Percentiles rank a stretch among this genome's conserved stretches.
These are phyloP conservation scores for Netelia virgata DNA, from an alignment of 2,888 invertebrate species.

Conservation along the genomic window DNA sequence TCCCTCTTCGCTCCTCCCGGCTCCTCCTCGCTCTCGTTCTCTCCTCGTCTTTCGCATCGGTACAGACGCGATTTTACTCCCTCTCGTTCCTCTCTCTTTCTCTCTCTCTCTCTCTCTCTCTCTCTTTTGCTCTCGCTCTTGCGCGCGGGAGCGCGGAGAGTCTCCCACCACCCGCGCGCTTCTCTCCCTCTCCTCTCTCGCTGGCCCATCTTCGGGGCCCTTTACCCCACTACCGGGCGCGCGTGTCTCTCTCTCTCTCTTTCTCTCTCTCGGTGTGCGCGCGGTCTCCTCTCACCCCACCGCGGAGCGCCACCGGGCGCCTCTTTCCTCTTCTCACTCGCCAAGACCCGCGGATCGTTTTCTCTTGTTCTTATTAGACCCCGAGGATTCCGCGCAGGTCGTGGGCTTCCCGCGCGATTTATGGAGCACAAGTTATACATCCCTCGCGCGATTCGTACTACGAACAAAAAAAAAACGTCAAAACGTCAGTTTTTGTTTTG, in stretches of 20 bases:
- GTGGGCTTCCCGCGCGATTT: slow-evolving; percentile 46
- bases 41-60: slow-evolving; percentile 60
- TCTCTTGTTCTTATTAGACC: slow-evolving; percentile 61
- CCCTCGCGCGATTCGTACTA: slow-evolving; percentile 6
- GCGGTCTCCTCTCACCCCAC: slow-evolving; percentile 55
- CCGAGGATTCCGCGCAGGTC: slow-evolving; percentile 60
- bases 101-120: too few relatives aligned
- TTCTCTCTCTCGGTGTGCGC: background rate
- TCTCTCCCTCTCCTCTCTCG: slow-evolving; percentile 27
- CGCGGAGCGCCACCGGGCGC: slow-evolving; percentile 76
- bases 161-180: slow-evolving; percentile 62
- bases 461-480: background rate
- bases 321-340: slow-evolving; percentile 69
- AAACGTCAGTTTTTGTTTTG: too few relatives aligned
- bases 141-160: slow-evolving; percentile 68
- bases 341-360: slow-evolving; percentile 30
- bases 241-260: slow-evolving; percentile 3
- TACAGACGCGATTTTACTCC: slow-evolving; percentile 39
- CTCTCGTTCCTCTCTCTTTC: slow-evolving; percentile 50
- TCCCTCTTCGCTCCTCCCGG: slow-evolving; percentile 71
- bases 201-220: slow-evolving; percentile 76
- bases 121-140: slow-evolving; percentile 60
- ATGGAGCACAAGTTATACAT: slow-evolving; percentile 48
- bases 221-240: slow-evolving; percentile 60
- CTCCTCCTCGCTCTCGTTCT: slow-evolving; percentile 63